Conservation (phyloP, 2,797 vertebrate species). For the Hemibagrus guttatus region DNA sequence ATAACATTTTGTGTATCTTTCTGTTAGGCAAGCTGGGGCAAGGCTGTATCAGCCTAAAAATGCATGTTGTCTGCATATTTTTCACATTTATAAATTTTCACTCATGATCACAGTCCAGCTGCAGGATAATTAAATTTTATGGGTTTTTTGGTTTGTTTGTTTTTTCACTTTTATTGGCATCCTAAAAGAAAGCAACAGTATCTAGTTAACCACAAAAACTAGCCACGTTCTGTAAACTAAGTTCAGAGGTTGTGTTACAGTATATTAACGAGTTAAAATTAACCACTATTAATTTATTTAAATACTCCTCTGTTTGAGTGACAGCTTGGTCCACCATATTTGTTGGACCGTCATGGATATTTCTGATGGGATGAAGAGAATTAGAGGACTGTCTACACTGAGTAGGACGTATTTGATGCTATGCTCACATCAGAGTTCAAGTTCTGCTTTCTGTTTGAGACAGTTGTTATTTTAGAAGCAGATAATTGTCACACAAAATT, state of each 20-base stretch:
- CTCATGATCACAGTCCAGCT: neutral
- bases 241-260: neutral
- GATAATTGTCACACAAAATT: neutral
- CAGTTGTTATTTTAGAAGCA: neutral
- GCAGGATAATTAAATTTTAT: neutral
- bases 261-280: neutral
- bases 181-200: neutral
- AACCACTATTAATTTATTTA: too few species aligned
- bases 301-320: neutral
- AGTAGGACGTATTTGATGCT: neutral
- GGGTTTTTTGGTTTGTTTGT: too few species aligned
- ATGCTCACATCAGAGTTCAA: neutral
- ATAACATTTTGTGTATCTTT: neutral
- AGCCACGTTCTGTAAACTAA: neutral
- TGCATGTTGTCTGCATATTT: neutral
- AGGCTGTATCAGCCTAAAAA: neutral
- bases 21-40: neutral
- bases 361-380: neutral
- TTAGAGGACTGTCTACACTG: neutral
- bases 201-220: neutral
- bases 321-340: neutral
- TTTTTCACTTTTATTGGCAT: neutral
- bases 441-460: neutral
- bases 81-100: neutral
- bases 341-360: neutral